phyloP scores from a whole-genome alignment of 2,797 vertebrate species.

The Tokudaia tokunoshimensis region DNA sequence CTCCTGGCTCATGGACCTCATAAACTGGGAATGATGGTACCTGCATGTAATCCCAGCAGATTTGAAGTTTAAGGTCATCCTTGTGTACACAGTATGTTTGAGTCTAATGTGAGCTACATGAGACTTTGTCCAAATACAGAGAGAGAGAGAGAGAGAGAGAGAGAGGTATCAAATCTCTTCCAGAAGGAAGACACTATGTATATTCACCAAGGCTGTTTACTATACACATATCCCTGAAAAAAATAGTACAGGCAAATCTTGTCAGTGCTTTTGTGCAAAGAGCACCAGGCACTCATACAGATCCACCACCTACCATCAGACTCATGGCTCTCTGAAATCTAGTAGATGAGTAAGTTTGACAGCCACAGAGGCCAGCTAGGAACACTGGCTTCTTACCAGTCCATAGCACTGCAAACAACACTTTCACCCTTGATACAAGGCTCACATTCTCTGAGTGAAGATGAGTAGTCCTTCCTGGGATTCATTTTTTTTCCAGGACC shows the following conservation, averaged over 20 bases:
- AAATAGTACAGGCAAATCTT: background rate
- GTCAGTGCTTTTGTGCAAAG: background rate
- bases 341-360: background rate
- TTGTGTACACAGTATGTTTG: background rate
- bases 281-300: background rate
- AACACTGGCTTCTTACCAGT: background rate
- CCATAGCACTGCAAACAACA: background rate
- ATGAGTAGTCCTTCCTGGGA: background rate
- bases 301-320: background rate
- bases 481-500: background rate
- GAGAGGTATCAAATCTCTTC: background rate
- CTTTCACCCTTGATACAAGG: background rate
- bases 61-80: background rate
- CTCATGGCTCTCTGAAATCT: background rate
- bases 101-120: background rate
- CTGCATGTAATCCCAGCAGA: background rate
- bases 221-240: background rate
- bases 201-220: background rate
- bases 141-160: no score
- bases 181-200: background rate
- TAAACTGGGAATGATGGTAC: background rate
- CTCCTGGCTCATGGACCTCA: background rate
- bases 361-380: background rate
- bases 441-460: background rate
- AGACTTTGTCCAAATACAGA: background rate